phyloP scores from a whole-genome alignment of 1,140 invertebrate genomes.

The Drosophila pallidifrons region DNA sequence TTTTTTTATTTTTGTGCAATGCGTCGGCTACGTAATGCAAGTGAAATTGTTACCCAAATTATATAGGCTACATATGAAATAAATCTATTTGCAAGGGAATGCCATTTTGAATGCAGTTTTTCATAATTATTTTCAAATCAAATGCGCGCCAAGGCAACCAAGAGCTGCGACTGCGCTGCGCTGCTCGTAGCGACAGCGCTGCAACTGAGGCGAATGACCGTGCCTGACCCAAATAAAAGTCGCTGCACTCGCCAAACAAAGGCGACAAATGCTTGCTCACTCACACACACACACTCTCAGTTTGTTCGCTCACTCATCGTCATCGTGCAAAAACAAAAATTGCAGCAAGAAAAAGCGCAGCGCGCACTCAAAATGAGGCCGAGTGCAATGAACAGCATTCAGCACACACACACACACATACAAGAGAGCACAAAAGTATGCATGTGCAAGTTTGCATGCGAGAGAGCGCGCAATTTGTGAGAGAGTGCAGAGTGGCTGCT shows the following conservation, averaged over 20 bases:
- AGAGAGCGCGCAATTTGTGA: constrained; percentile 15
- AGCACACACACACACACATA: constrained; percentile 54
- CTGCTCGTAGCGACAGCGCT: constrained; percentile 22
- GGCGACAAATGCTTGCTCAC: constrained; percentile 64
- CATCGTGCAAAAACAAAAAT: constrained; percentile 71
- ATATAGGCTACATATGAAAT: neutral
- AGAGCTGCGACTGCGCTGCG: constrained; percentile 1
- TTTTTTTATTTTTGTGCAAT: constrained; percentile 2
- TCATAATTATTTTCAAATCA: constrained; percentile 77
- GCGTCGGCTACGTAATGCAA: constrained; percentile 15
- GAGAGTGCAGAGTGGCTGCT: neutral
- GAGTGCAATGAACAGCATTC: constrained; percentile 84
- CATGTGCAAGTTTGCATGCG: constrained; percentile 2
- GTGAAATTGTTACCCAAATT: constrained; percentile 4
- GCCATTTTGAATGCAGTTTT: constrained; percentile 26
- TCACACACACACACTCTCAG: constrained; percentile 10
- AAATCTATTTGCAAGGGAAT: constrained; percentile 26
- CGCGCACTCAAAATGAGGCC: constrained; percentile 71
- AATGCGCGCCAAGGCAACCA: constrained; percentile 73
- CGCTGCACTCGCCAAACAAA: constrained; percentile 80
- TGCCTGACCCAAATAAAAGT: constrained; percentile 85
- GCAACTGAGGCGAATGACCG: constrained; percentile 85
- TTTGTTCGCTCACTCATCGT: constrained; percentile 19
- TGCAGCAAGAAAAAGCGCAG: constrained; percentile 65
- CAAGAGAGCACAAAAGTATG: constrained; percentile 22